Percentiles rank a stretch among this genome's conserved stretches.
phyloP scores from a whole-genome alignment of 1,140 invertebrate species.

The Kradibia gibbosae region DNA sequence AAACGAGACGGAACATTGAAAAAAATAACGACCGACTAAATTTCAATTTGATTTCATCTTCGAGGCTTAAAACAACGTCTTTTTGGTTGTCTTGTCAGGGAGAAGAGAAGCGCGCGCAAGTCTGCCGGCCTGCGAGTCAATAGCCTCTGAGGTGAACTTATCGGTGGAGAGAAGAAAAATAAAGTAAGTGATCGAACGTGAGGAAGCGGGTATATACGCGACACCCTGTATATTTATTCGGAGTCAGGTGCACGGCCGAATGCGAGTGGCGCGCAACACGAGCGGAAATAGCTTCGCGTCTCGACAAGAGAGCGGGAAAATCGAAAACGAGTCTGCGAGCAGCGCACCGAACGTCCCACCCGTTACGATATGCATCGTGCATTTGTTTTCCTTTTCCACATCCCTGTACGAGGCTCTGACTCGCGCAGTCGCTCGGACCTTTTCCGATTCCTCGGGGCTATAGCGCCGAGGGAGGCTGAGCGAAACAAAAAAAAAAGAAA shows the following conservation, averaged over 20 bases:
- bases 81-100: background rate
- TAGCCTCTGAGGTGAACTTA: constrained; percentile 32
- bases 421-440: background rate
- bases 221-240: constrained; percentile 31
- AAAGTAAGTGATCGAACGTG: too few relatives aligned
- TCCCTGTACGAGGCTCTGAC: background rate
- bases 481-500: background rate
- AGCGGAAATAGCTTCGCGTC: constrained; percentile 48
- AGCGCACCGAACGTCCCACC: background rate
- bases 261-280: constrained; percentile 14
- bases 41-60: constrained; percentile 18
- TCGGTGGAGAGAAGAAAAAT: background rate
- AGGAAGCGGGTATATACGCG: background rate
- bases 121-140: constrained; percentile 37
- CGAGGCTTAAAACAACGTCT: constrained; percentile 11
- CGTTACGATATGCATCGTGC: constrained; percentile 48
- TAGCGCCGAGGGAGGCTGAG: background rate
- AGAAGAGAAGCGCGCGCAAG: constrained; percentile 11
- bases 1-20: background rate
- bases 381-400: constrained; percentile 21
- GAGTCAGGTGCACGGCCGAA: constrained; percentile 31
- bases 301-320: constrained; percentile 46
- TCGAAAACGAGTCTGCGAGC: constrained; percentile 35
- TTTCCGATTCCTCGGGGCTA: constrained; percentile 22
- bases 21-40: background rate